These are phyloP conservation scores for Pangasius sanitwongsei DNA, from an alignment of 2,797 vertebrate genomes.

Conservation along the genomic window DNA sequence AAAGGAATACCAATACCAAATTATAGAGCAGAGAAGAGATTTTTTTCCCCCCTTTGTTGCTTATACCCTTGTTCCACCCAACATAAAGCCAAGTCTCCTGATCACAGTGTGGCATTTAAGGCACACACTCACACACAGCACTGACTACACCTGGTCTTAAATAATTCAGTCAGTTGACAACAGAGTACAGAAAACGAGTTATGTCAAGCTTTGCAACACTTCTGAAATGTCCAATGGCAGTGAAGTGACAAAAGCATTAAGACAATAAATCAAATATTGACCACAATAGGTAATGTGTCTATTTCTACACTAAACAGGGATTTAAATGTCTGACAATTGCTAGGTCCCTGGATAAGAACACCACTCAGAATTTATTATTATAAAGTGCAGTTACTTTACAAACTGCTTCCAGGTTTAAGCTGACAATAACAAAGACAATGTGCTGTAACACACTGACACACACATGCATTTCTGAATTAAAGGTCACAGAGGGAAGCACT, in stretches of 20 bases:
- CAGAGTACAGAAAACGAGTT: not conserved
- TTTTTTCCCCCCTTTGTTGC: not conserved
- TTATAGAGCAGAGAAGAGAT: not conserved
- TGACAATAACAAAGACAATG: not conserved
- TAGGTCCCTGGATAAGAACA: not conserved
- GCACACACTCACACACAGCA: not conserved
- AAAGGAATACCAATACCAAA: too few species aligned
- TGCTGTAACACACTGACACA: not conserved
- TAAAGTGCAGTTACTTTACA: not conserved
- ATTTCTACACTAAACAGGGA: not conserved
- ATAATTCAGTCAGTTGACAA: conserved; percentile 7
- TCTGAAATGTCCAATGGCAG: not conserved
- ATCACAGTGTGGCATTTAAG: conserved; percentile 5
- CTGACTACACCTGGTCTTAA: not conserved
- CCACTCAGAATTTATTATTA: not conserved
- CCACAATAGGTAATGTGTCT: too few species aligned
- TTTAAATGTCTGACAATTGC: not conserved
- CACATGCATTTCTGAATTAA: conserved; percentile 14
- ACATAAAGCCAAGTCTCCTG: not conserved
- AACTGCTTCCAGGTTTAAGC: not conserved
- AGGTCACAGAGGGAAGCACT: conserved; percentile 19
- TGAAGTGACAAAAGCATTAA: not conserved
- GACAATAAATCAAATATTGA: not conserved
- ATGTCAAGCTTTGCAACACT: not conserved
- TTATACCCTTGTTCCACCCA: not conserved